Percentiles rank a stretch among this genome's conserved stretches.
Evolutionary conservation across 2,797 vertebrate genomes (phyloP).

Genomic region (Eidolon dupreanum): DNA sequence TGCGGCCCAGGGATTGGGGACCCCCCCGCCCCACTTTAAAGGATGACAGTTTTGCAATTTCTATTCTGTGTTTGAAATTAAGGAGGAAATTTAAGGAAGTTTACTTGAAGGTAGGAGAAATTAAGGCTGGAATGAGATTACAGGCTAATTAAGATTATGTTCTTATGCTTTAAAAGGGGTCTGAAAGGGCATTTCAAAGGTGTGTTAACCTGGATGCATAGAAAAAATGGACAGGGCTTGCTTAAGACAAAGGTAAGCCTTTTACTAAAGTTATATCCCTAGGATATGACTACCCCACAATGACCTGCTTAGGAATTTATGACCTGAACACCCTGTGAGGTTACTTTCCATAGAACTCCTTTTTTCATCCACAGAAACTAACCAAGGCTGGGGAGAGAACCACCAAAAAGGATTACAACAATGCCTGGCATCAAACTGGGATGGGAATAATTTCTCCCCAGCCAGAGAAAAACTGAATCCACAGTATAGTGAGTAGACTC

Average conservation of each 20-base stretch:
- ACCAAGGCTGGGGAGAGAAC: neutral
- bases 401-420: neutral
- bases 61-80: neutral
- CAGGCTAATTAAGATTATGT: neutral
- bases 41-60: neutral
- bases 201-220: neutral
- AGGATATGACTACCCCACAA: neutral
- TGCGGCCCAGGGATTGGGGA: no score
- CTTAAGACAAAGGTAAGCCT: neutral
- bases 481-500: neutral
- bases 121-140: neutral
- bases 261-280: neutral
- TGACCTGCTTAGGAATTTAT: neutral
- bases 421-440: neutral
- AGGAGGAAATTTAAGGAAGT: neutral
- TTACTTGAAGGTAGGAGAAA: neutral
- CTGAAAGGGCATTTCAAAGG: neutral
- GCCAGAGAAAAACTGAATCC: neutral
- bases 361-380: neutral
- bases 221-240: neutral
- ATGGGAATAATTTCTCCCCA: neutral
- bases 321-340: no score
- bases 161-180: neutral
- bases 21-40: no score
- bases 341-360: neutral